These are phyloP conservation scores for Coenonympha arcania DNA, from an alignment of 2,888 invertebrate genomes.

Conservation along the genomic window DNA sequence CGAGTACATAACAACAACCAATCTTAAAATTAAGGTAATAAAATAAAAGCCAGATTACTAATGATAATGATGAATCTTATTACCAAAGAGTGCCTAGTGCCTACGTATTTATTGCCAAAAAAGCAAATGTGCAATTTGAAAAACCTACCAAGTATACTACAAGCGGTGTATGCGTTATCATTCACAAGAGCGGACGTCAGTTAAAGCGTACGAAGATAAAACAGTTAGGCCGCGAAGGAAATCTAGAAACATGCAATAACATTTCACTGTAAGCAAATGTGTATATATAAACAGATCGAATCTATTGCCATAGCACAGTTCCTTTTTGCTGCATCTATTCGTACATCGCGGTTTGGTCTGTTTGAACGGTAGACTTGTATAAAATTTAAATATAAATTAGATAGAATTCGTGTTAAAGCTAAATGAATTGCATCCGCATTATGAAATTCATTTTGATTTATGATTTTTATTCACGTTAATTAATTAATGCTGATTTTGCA, in stretches of 20 bases:
- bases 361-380: slow-evolving; percentile 1
- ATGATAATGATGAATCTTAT: too few relatives aligned
- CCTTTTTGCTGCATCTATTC: slow-evolving; percentile 30
- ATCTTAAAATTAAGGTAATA: too few relatives aligned
- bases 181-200: slow-evolving; percentile 53
- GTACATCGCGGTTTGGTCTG: background rate
- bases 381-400: background rate
- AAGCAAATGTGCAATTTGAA: background rate
- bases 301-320: slow-evolving; percentile 7
- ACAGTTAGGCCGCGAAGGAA: slow-evolving; percentile 36
- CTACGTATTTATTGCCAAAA: too few relatives aligned
- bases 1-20: too few relatives aligned
- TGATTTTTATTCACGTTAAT: too few relatives aligned
- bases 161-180: slow-evolving; percentile 52
- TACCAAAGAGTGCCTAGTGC: too few relatives aligned
- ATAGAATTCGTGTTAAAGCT: background rate
- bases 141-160: background rate
- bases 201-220: slow-evolving; percentile 47
- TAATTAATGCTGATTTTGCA: too few relatives aligned
- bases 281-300: slow-evolving; percentile 24
- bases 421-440: too few relatives aligned
- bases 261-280: slow-evolving; percentile 20
- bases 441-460: too few relatives aligned
- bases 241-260: slow-evolving; percentile 27
- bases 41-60: too few relatives aligned